phyloP scores from a whole-genome alignment of 1,140 invertebrate species.

The Cotesia vestalis region DNA sequence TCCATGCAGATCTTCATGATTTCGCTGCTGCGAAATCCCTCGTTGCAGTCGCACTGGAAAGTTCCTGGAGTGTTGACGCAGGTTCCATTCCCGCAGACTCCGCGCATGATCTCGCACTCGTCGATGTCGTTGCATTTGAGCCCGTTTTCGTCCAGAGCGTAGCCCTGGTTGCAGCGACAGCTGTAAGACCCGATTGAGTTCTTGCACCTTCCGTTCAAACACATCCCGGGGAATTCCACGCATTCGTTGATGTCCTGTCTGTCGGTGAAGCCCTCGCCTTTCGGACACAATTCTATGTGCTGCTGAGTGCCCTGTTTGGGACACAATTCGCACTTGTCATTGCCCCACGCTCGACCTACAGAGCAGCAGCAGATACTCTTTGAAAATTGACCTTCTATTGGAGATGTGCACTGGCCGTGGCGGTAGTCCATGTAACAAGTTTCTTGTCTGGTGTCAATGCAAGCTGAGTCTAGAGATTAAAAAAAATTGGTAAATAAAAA shows the following conservation, averaged over 20 bases:
- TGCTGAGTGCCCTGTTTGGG: slow-evolving; percentile 74
- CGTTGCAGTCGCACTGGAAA: slow-evolving; percentile 83
- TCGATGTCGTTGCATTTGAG: slow-evolving; percentile 86
- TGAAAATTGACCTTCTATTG: slow-evolving; percentile 76
- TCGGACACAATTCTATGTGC: slow-evolving; percentile 73
- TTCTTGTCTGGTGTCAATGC: slow-evolving; percentile 82
- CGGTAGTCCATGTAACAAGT: slow-evolving; percentile 80
- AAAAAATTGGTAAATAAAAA: too few relatives aligned
- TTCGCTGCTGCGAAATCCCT: slow-evolving; percentile 78
- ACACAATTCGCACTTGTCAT: slow-evolving; percentile 79
- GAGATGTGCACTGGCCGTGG: slow-evolving; percentile 75
- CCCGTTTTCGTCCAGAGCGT: slow-evolving; percentile 77
- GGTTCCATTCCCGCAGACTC: slow-evolving; percentile 83
- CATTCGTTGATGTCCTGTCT: slow-evolving; percentile 88
- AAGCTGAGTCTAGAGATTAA: slow-evolving; percentile 70
- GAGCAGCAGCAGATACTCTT: slow-evolving; percentile 85
- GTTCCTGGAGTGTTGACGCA: slow-evolving; percentile 85
- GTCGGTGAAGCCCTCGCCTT: slow-evolving; percentile 72
- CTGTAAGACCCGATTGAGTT: slow-evolving; percentile 76
- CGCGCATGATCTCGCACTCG: slow-evolving; percentile 86
- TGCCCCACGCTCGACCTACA: slow-evolving; percentile 79
- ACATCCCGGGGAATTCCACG: slow-evolving; percentile 83
- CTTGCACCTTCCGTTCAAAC: slow-evolving; percentile 80
- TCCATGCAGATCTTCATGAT: slow-evolving; percentile 88
- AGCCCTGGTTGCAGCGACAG: slow-evolving; percentile 79